Evolutionary conservation across 2,888 invertebrate genomes (phyloP).

Genomic region (Diabrotica balteata): DNA sequence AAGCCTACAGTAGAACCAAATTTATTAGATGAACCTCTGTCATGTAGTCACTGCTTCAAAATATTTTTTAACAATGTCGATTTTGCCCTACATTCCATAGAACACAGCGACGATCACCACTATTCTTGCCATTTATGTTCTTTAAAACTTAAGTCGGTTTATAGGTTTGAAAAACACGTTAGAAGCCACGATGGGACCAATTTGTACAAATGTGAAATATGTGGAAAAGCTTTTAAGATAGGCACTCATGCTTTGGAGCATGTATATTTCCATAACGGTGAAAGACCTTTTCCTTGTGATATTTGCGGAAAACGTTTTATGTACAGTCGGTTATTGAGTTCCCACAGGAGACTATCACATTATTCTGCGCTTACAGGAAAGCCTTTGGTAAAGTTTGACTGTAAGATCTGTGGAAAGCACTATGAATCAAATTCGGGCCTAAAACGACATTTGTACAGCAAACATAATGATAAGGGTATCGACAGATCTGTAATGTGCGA

Average conservation of each 20-base stretch:
- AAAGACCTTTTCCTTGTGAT: constrained; percentile 63
- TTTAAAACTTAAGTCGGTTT: constrained; percentile 49
- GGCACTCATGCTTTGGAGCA: constrained; percentile 52
- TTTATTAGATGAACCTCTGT: constrained; percentile 49
- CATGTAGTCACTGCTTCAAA: constrained; percentile 50
- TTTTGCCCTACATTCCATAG: constrained; percentile 50
- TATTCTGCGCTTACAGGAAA: constrained; percentile 57
- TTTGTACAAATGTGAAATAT: constrained; percentile 36
- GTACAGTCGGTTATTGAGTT: constrained; percentile 60
- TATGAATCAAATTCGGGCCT: constrained; percentile 55
- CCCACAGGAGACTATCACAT: constrained; percentile 61
- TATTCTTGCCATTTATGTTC: constrained; percentile 54
- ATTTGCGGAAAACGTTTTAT: constrained; percentile 64
- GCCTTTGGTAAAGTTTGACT: constrained; percentile 56
- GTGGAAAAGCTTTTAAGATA: constrained; percentile 39
- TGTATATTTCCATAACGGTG: constrained; percentile 52
- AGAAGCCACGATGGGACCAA: constrained; percentile 50
- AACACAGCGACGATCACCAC: constrained; percentile 46
- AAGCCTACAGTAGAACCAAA: constrained; percentile 31
- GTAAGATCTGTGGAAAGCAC: constrained; percentile 61
- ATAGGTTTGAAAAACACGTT: constrained; percentile 56
- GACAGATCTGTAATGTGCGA: constrained; percentile 60
- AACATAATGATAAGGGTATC: constrained; percentile 53
- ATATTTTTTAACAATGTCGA: constrained; percentile 49
- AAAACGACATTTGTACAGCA: constrained; percentile 56